Conservation (phyloP, 2,888 invertebrate species). For the Brachyopa scutellaris region DNA sequence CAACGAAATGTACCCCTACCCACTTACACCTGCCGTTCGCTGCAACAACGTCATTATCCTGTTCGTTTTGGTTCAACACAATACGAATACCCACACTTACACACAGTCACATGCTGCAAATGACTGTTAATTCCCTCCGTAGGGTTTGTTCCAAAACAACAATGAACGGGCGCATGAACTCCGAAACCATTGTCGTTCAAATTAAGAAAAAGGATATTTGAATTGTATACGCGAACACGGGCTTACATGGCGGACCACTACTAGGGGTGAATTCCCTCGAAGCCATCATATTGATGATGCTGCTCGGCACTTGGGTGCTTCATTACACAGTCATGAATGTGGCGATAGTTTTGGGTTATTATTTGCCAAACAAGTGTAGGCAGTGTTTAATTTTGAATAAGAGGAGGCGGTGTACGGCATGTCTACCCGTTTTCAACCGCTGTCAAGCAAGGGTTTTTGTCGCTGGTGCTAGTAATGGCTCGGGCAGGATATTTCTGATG, state of each 20-base stretch:
- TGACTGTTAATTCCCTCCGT: constrained; percentile 40
- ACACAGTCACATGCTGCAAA: constrained; percentile 15
- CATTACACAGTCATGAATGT: constrained; percentile 62
- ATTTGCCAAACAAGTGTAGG: constrained; percentile 60
- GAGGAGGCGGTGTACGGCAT: background rate
- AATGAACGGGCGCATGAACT: constrained; percentile 34
- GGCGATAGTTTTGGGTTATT: constrained; percentile 64
- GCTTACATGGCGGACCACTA: constrained; percentile 24
- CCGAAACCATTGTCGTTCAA: constrained; percentile 55
- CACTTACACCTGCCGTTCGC: constrained; percentile 37
- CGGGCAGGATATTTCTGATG: constrained; percentile 20
- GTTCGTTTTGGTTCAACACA: too few species aligned
- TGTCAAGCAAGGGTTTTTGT: constrained; percentile 3
- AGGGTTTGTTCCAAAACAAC: constrained; percentile 52
- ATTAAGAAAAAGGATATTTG: constrained; percentile 68
- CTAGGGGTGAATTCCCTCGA: constrained; percentile 10
- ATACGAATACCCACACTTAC: background rate
- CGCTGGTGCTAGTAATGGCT: constrained; percentile 22
- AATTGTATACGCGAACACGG: constrained; percentile 43
- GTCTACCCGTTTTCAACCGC: background rate
- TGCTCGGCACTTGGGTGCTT: constrained; percentile 55
- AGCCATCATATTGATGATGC: constrained; percentile 57
- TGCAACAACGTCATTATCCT: constrained; percentile 16
- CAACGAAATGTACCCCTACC: constrained; percentile 1
- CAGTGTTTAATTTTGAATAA: constrained; percentile 57